phyloP scores from a whole-genome alignment of 2,888 invertebrate species.

The Microplitis deprimator region DNA sequence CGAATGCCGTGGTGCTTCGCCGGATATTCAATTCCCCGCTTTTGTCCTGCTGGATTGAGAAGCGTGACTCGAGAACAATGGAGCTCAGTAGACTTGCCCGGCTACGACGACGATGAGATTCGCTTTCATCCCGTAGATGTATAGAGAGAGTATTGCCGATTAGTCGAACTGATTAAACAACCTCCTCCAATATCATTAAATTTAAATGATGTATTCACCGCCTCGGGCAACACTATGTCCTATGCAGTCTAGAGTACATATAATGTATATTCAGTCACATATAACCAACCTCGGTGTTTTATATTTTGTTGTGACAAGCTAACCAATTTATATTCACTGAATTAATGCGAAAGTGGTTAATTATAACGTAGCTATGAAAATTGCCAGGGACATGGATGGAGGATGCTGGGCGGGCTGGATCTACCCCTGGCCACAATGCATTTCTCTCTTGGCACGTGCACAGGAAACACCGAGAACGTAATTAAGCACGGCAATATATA shows the following conservation, averaged over 20 bases:
- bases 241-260: not conserved
- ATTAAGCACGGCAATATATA: constrained; percentile 52
- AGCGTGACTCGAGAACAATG: constrained; percentile 31
- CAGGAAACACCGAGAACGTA: constrained; percentile 33
- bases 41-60: constrained; percentile 12
- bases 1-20: constrained; percentile 51
- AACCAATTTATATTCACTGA: constrained; percentile 2
- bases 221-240: not conserved
- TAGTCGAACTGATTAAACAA: constrained; percentile 28
- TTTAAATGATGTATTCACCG: constrained; percentile 25
- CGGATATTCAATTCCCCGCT: constrained; percentile 43
- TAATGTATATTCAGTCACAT: not conserved
- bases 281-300: not conserved
- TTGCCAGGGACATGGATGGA: not conserved
- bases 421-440: constrained; percentile 8
- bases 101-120: not conserved
- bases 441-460: constrained; percentile 21
- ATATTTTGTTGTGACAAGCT: not conserved
- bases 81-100: not conserved
- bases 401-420: not conserved
- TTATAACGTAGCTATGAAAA: constrained; percentile 14
- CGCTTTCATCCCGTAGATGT: not conserved
- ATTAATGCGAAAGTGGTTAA: constrained; percentile 13
- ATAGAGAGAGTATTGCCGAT: constrained; percentile 19
- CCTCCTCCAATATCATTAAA: constrained; percentile 25